phyloP scores from a whole-genome alignment of 1,140 invertebrate species.

The Bacillus rossius region DNA sequence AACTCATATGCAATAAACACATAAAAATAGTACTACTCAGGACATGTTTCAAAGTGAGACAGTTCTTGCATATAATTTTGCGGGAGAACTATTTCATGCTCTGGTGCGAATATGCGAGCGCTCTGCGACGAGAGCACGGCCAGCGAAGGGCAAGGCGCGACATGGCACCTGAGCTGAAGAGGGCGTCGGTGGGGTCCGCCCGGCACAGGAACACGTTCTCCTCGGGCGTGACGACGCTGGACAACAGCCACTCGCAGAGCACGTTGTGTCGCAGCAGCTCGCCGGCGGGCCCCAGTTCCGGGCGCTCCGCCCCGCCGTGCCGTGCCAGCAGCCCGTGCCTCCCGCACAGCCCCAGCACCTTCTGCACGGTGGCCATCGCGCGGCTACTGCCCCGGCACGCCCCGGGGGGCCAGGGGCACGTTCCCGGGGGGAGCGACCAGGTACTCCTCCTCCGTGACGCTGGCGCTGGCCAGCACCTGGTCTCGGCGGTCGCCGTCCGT shows the following conservation, averaged over 20 bases:
- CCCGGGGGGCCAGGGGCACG: conserved; percentile 52
- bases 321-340: conserved; percentile 37
- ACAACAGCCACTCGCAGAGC: conserved; percentile 50
- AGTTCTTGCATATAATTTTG: too few relatives aligned
- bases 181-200: too few relatives aligned
- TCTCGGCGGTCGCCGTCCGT: conserved; percentile 57
- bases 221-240: conserved; percentile 46
- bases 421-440: conserved; percentile 84
- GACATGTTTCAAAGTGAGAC: too few relatives aligned
- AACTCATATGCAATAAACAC: too few relatives aligned
- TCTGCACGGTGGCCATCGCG: conserved; percentile 8
- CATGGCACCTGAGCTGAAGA: too few relatives aligned
- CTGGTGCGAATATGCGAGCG: too few relatives aligned
- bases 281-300: conserved; percentile 46
- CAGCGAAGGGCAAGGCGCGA: too few relatives aligned
- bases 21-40: too few relatives aligned
- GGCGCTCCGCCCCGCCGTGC: conserved; percentile 27
- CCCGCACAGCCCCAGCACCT: conserved; percentile 39
- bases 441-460: conserved; percentile 74
- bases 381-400: conserved; percentile 38
- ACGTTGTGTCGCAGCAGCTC: conserved; percentile 48
- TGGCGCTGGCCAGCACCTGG: conserved; percentile 67
- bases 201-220: conserved; percentile 45
- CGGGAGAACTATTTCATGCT: too few relatives aligned
- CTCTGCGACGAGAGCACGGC: too few relatives aligned